Conservation (phyloP, 2,113 vertebrate genomes). For the Hoplias malabaricus region DNA sequence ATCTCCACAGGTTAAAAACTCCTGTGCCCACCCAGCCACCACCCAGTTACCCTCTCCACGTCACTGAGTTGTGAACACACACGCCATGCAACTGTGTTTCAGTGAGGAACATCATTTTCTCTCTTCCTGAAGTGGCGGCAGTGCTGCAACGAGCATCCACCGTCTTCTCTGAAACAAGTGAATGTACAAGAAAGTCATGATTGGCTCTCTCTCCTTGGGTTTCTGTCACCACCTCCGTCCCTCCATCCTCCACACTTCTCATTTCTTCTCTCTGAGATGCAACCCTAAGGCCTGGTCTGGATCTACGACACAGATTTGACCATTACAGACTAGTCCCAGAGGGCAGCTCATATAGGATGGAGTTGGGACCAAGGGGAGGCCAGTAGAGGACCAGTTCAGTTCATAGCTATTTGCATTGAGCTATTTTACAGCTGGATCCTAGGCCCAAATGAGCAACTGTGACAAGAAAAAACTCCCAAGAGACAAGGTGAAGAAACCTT, state of each 20-base stretch:
- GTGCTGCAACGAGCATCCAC: not conserved
- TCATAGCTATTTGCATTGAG: too few relatives aligned
- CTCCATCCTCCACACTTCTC: conserved; percentile 5
- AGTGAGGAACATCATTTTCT: not conserved
- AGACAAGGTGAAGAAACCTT: too few relatives aligned
- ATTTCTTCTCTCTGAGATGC: conserved; percentile 44
- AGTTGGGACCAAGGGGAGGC: not conserved
- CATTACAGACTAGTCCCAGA: not conserved
- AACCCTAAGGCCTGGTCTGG: conserved; percentile 42
- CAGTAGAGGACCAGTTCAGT: not conserved
- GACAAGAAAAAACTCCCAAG: too few relatives aligned
- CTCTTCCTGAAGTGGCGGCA: not conserved
- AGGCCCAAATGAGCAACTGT: too few relatives aligned
- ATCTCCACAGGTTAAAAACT: conserved; percentile 85
- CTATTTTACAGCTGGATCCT: too few relatives aligned
- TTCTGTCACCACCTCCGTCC: not conserved
- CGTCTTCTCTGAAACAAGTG: not conserved
- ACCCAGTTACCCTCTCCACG: conserved; percentile 85
- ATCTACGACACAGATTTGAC: conserved; percentile 11
- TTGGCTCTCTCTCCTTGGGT: not conserved
- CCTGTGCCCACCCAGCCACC: conserved; percentile 73
- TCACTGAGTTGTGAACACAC: conserved; percentile 88
- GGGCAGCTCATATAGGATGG: not conserved
- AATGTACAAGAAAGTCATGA: not conserved
- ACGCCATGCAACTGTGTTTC: conserved; percentile 35